These are phyloP conservation scores for Pluvianellus socialis DNA, from an alignment of 2,113 vertebrate genomes.

Conservation along the genomic window DNA sequence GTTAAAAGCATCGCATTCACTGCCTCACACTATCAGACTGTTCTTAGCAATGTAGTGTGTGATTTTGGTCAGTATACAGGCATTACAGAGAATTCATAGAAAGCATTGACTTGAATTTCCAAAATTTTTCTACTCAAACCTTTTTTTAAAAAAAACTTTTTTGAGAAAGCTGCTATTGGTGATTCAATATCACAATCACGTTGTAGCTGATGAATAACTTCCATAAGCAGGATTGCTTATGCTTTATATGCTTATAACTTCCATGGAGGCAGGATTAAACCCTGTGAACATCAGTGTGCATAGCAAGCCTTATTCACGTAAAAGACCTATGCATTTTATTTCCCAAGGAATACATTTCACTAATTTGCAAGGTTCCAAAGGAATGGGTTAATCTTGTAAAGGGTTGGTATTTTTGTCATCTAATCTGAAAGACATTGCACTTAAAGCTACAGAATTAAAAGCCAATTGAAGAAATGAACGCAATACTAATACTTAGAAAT, in stretches of 20 bases:
- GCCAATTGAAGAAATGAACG: not conserved
- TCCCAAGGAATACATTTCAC: not conserved
- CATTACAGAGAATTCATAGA: not conserved
- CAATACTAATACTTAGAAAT: not conserved
- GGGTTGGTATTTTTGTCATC: not conserved
- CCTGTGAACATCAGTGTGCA: not conserved
- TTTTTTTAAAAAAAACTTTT: not conserved
- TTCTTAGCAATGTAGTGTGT: not conserved
- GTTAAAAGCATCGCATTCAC: slow-evolving; percentile 60
- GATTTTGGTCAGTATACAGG: slow-evolving; percentile 25
- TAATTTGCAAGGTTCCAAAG: not conserved
- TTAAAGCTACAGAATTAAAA: not conserved
- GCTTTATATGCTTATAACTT: too few species aligned
- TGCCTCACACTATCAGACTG: slow-evolving; percentile 12
- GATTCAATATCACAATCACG: not conserved
- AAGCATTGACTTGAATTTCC: not conserved
- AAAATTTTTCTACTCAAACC: not conserved
- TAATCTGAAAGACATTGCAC: not conserved
- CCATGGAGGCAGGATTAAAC: not conserved
- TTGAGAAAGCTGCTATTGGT: not conserved
- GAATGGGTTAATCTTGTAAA: not conserved
- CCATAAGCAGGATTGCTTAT: too few species aligned
- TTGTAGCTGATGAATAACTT: not conserved
- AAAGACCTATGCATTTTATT: not conserved
- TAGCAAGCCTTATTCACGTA: not conserved